phyloP scores from a whole-genome alignment of 2,113 vertebrate genomes.

The Lycocorax pyrrhopterus region DNA sequence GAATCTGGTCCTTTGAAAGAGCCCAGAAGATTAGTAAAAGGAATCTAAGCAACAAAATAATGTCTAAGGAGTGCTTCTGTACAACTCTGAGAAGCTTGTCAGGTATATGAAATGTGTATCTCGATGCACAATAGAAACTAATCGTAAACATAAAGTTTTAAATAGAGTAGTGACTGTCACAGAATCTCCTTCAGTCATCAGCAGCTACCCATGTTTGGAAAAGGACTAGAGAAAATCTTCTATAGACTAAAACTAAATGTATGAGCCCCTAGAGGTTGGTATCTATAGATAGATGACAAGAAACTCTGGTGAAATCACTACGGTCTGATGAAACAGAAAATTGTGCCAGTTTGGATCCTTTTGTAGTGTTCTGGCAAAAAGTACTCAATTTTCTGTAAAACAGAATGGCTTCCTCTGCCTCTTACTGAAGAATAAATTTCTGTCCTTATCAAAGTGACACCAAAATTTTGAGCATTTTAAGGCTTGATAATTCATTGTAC shows the following conservation, averaged over 20 bases:
- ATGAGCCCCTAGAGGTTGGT: not conserved
- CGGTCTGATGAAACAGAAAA: not conserved
- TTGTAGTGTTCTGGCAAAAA: not conserved
- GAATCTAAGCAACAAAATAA: not conserved
- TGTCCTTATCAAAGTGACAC: not conserved
- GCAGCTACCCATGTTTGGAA: not conserved
- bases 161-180: not conserved
- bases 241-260: not conserved
- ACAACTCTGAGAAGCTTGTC: not conserved
- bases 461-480: not conserved
- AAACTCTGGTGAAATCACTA: not conserved
- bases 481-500: not conserved
- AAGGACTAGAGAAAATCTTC: not conserved
- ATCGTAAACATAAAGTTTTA: not conserved
- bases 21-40: not conserved
- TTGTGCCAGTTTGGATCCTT: not conserved
- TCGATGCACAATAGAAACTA: not conserved
- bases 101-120: not conserved
- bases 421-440: not conserved
- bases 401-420: not conserved
- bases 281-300: not conserved
- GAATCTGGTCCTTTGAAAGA: not conserved
- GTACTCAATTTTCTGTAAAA: not conserved
- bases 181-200: not conserved
- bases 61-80: not conserved